Evolutionary conservation across 2,113 vertebrate species (phyloP).

Genomic region (Peromyscus maniculatus): DNA sequence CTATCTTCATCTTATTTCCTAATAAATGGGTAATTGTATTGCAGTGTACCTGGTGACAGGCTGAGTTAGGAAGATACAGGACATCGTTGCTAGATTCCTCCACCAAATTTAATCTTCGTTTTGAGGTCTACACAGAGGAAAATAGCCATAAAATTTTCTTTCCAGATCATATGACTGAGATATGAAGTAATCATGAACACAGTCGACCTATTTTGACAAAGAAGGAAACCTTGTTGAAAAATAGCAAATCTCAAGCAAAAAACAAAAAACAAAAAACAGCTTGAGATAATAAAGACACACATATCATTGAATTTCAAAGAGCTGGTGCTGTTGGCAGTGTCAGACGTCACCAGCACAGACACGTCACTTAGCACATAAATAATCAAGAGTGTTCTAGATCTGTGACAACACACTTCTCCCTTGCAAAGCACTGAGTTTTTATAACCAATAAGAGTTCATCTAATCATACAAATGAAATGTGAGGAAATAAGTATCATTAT

Average conservation of each 20-base stretch:
- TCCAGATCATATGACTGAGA: neutral
- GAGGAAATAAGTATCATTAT: neutral
- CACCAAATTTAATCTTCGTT: slow-evolving; percentile 55
- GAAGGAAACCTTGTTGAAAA: neutral
- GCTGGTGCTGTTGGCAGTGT: neutral
- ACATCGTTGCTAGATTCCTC: slow-evolving; percentile 9
- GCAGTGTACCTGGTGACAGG: slow-evolving; percentile 69
- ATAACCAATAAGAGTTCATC: neutral
- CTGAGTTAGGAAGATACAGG: slow-evolving; percentile 58
- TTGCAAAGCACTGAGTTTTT: neutral
- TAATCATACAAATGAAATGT: neutral
- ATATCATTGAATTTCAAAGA: neutral
- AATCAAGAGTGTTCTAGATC: slow-evolving; percentile 7
- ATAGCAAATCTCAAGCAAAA: neutral
- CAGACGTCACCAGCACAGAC: neutral
- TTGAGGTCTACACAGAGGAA: slow-evolving; percentile 44
- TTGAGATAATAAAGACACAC: neutral
- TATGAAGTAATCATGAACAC: neutral
- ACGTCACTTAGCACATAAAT: neutral
- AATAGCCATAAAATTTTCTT: neutral
- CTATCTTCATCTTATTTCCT: slow-evolving; percentile 85
- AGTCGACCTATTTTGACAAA: slow-evolving; percentile 15
- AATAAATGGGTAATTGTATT: slow-evolving; percentile 84
- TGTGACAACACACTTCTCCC: neutral
- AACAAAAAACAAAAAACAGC: too few relatives aligned